Evolutionary conservation across 2,888 invertebrate genomes (phyloP).

Genomic region (Cephus pygmeus): DNA sequence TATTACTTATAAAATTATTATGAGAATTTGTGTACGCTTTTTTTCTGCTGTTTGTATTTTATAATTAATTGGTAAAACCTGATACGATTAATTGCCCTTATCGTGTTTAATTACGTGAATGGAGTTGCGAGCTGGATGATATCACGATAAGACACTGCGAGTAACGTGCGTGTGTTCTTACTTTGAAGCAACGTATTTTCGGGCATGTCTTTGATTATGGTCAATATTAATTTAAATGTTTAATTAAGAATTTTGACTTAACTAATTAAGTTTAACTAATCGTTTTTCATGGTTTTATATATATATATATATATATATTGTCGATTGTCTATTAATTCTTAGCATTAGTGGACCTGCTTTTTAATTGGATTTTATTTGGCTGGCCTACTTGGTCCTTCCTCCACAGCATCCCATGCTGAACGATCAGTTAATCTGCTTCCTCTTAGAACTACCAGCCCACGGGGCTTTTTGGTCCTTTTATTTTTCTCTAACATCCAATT

Average conservation of each 20-base stretch:
- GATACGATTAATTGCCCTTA: not conserved
- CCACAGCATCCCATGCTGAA: not conserved
- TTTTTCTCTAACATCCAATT: slow-evolving; percentile 19
- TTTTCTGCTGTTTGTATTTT: not conserved
- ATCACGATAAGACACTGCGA: not conserved
- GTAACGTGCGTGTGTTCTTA: not conserved
- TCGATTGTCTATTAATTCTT: not conserved
- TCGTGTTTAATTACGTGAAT: not conserved
- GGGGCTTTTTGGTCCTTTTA: slow-evolving; percentile 24
- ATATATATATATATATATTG: slow-evolving; percentile 7
- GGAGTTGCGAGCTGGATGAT: not conserved
- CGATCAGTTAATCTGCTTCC: not conserved
- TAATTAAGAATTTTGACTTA: slow-evolving; percentile 24
- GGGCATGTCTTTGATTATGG: not conserved
- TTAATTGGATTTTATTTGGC: slow-evolving; percentile 52
- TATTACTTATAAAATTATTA: no score
- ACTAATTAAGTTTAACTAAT: slow-evolving; percentile 12
- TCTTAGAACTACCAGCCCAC: slow-evolving; percentile 9
- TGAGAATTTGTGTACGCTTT: no score
- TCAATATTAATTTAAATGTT: slow-evolving; percentile 17
- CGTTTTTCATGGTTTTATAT: not conserved
- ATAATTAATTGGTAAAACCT: not conserved
- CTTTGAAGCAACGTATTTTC: not conserved
- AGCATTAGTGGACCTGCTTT: not conserved
- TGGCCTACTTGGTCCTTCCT: slow-evolving; percentile 27